A percentile compares a stretch with the other conserved stretches of the same genome.
Evolutionary conservation across 2,888 invertebrate genomes (phyloP).

Genomic region (Trilocha varians): DNA sequence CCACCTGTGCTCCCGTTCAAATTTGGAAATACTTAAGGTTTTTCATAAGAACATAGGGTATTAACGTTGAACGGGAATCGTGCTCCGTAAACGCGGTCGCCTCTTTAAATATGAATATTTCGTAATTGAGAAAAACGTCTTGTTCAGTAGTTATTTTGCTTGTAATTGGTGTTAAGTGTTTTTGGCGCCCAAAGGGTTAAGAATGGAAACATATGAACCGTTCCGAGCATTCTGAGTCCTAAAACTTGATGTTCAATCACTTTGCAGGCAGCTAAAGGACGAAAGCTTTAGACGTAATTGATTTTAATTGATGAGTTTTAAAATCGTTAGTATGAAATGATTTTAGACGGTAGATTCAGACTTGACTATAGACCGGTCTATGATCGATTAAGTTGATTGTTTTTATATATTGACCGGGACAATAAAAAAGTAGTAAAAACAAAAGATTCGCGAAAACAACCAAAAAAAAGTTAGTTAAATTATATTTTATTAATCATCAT

Average conservation of each 20-base stretch:
- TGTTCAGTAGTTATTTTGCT: neutral
- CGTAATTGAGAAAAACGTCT: neutral
- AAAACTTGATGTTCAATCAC: neutral
- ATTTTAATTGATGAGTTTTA: too few species aligned
- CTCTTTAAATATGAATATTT: slow-evolving; percentile 18
- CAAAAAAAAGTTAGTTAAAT: neutral
- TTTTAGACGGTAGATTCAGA: too few species aligned
- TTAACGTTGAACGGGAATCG: slow-evolving; percentile 39
- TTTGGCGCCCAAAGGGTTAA: too few species aligned
- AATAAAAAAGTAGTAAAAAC: too few species aligned
- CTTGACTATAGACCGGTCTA: too few species aligned
- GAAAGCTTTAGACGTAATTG: too few species aligned
- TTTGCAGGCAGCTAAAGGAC: too few species aligned
- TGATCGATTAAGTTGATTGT: too few species aligned
- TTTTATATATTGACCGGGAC: too few species aligned
- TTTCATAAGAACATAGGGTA: slow-evolving; percentile 44
- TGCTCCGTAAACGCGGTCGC: slow-evolving; percentile 32
- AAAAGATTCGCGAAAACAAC: neutral
- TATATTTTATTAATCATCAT: neutral
- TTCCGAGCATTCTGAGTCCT: neutral
- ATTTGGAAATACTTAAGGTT: slow-evolving; percentile 38
- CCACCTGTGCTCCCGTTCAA: slow-evolving; percentile 57
- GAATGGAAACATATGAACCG: too few species aligned
- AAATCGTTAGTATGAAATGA: too few species aligned
- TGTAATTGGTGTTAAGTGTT: too few species aligned